Base-by-base conservation (phyloP, 2,888 invertebrate species). In the Dicyrtomina minuta region DNA sequence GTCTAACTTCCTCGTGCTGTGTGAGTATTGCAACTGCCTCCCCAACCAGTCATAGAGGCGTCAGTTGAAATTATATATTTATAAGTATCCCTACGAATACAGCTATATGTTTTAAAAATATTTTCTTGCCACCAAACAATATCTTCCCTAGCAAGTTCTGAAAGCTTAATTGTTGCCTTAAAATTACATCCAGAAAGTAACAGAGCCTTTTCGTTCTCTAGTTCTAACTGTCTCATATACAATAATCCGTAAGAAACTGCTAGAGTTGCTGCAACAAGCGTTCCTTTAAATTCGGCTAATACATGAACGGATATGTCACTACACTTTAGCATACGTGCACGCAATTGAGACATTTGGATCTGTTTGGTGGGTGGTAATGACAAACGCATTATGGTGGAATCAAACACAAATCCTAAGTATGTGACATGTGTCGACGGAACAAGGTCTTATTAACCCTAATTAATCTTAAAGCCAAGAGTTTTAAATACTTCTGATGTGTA, bases 331-430 rank as follows among this genome's bases (percentile, higher is more conserved):
- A 26, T 20, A 2, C 26, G 13, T 1, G 41, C 26, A 26, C 55
- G 44, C 2, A 46, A 15, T 12, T 24, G 41, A 12, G 2, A 6
- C 6, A 66, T 24, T 43, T 56, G 22, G 12, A 10, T 17, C 22
- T n/a, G 55, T n/a, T 66, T 66, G 2, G 2, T 20, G 1, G 13
- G 24, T 10, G 56, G 43, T 5, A 66, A 43, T 17, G 20, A 13
- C 1, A 66, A n/a, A 15, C 27, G 27, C 17, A 58, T 41, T 8
- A 27, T 26, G 20, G 17, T 17, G 15, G 58, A 20, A 46, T 66
- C 26, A 66, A 66, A 58, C 8, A 66, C 27, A 58, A 66, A 66
- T 2, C 66, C 66, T 44, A 66, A 49, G 46, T 66, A 66, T 15
- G n/a, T 24, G 17, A 66, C 24, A 6, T 15, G 44, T 3, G 13